Conservation (phyloP, 2,888 invertebrate genomes). For the Phengaris alcon region DNA sequence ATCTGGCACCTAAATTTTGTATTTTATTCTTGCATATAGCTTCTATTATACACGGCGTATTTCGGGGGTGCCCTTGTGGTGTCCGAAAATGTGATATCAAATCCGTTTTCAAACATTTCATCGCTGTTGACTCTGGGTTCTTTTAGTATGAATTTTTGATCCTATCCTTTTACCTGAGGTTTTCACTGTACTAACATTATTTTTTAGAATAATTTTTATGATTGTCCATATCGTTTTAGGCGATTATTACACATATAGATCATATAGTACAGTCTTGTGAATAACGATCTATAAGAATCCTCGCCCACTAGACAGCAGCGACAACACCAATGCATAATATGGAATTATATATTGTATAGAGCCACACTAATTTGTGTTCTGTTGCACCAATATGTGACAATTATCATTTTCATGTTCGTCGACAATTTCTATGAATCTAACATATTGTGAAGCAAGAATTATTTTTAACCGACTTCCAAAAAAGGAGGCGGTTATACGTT, state of each 20-base stretch:
- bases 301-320: background rate
- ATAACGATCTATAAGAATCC: background rate
- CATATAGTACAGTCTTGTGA: constrained; percentile 1
- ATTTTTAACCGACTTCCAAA: too few relatives aligned
- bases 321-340: background rate
- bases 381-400: background rate
- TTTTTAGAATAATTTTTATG: constrained; percentile 12
- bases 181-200: constrained; percentile 6
- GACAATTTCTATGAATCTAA: too few relatives aligned
- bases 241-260: background rate
- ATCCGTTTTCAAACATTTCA: too few relatives aligned
- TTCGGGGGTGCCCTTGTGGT: too few relatives aligned
- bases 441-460: too few relatives aligned
- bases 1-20: too few relatives aligned
- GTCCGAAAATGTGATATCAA: too few relatives aligned
- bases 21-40: too few relatives aligned
- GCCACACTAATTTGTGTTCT: background rate
- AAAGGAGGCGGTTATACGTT: too few relatives aligned
- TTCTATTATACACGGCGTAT: too few relatives aligned
- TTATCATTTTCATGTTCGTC: too few relatives aligned
- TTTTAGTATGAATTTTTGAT: background rate
- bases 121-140: too few relatives aligned
- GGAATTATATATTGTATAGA: background rate
- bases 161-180: background rate
- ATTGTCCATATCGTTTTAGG: background rate